Percentiles rank a stretch among this genome's conserved stretches.
Conservation (phyloP, 2,888 invertebrate species). For the Scaeva pyrastri region DNA sequence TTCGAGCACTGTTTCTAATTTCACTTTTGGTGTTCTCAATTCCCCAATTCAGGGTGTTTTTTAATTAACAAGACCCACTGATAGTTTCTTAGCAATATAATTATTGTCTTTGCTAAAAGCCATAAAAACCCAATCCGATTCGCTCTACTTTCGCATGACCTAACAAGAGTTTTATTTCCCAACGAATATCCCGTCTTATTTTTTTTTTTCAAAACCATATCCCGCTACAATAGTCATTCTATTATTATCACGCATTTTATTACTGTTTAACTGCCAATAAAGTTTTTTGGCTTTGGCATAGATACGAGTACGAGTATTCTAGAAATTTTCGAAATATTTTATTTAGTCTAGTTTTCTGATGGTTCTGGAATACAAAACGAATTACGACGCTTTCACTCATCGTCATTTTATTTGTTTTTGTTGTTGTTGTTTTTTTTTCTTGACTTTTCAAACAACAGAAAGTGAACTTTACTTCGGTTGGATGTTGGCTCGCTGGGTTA, state of each 20-base stretch:
- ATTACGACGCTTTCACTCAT: slow-evolving; percentile 19
- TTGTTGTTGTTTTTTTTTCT: not conserved
- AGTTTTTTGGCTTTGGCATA: not conserved
- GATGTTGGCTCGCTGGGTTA: slow-evolving; percentile 31
- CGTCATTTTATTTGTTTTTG: not conserved
- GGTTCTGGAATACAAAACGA: slow-evolving; percentile 1
- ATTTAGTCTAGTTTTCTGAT: not conserved
- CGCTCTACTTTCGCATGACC: not conserved
- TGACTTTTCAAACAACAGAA: slow-evolving; percentile 37
- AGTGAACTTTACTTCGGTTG: slow-evolving; percentile 2
- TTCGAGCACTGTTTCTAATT: too few species aligned
- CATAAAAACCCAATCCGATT: not conserved
- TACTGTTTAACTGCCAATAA: slow-evolving; percentile 22
- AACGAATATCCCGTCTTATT: not conserved
- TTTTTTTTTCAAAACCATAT: not conserved
- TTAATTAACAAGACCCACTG: not conserved
- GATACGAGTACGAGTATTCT: too few species aligned
- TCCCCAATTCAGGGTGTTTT: too few species aligned
- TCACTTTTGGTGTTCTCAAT: too few species aligned
- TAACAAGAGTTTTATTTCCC: not conserved
- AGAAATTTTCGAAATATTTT: slow-evolving; percentile 4
- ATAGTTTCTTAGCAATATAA: not conserved
- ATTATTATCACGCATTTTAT: slow-evolving; percentile 6
- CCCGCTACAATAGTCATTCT: not conserved
- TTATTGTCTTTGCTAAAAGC: not conserved